These are phyloP conservation scores for Phyllotis vaccarum DNA, from an alignment of 2,797 vertebrate species.

Conservation along the genomic window DNA sequence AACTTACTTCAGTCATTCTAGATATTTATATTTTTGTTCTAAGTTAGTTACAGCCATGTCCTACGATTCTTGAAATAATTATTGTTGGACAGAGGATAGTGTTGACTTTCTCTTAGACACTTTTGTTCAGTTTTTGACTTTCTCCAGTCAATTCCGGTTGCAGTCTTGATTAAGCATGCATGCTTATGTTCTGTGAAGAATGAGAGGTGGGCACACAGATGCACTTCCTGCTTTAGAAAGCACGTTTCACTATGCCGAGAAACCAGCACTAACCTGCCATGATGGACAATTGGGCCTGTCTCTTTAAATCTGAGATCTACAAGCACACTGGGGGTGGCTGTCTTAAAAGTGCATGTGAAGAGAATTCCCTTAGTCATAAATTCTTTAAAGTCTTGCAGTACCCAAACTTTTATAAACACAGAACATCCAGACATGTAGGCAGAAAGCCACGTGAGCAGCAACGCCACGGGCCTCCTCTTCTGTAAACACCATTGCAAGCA, in stretches of 20 bases:
- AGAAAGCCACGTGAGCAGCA: neutral
- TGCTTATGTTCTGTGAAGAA: neutral
- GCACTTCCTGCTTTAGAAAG: neutral
- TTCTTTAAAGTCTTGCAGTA: neutral
- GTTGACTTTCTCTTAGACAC: neutral
- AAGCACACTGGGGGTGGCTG: neutral
- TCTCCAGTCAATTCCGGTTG: neutral
- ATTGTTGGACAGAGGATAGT: neutral
- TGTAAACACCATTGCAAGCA: too few species aligned
- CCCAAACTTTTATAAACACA: neutral
- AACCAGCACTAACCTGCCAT: neutral
- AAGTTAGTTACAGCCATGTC: slow-evolving; percentile 22
- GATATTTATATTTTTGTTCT: slow-evolving; percentile 16
- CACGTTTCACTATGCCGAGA: neutral
- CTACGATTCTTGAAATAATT: slow-evolving; percentile 12
- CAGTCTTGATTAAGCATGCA: neutral
- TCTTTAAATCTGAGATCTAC: neutral
- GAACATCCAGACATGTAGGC: neutral
- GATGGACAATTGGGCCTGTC: neutral
- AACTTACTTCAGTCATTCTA: slow-evolving; percentile 1
- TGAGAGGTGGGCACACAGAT: neutral
- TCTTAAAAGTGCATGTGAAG: neutral
- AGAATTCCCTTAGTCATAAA: slow-evolving; percentile 23
- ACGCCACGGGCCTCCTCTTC: neutral
- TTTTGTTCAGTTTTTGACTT: slow-evolving; percentile 19